These are phyloP conservation scores for Sebastes umbrosus DNA, from an alignment of 2,797 vertebrate genomes.

Conservation along the genomic window DNA sequence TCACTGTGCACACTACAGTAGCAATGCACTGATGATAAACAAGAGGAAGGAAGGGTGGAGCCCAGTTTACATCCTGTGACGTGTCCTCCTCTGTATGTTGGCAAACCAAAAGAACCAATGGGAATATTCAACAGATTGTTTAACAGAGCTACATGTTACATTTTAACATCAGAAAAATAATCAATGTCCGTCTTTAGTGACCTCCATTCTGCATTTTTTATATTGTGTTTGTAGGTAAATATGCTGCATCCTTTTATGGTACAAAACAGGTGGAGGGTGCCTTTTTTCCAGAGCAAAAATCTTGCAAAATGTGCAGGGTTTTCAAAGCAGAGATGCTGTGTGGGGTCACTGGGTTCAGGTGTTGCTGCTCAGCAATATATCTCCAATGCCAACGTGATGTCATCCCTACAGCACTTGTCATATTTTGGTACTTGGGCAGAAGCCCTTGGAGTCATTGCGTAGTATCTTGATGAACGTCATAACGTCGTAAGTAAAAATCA, in stretches of 20 bases:
- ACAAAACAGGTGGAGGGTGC: no score
- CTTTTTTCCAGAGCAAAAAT: no score
- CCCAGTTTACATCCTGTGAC: neutral
- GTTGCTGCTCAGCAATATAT: neutral
- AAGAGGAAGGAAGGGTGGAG: neutral
- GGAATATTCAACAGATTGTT: neutral
- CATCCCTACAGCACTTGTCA: no score
- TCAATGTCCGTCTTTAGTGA: neutral
- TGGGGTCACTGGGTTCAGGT: neutral
- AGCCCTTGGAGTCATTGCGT: no score
- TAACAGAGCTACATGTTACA: neutral
- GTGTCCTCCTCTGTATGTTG: neutral
- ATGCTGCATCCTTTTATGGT: no score
- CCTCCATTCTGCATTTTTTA: neutral
- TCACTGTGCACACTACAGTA: neutral
- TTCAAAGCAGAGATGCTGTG: neutral
- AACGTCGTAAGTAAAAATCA: no score
- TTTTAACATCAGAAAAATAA: neutral
- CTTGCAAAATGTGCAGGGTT: no score
- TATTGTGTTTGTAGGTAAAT: no score
- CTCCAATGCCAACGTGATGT: neutral
- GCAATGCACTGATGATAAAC: neutral
- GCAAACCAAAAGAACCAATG: neutral
- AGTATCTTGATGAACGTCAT: no score
- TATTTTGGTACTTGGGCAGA: no score